Percentiles rank a stretch among this genome's conserved stretches.
phyloP scores from a whole-genome alignment of 2,888 invertebrate genomes.

The Lasioglossum calceatum region DNA sequence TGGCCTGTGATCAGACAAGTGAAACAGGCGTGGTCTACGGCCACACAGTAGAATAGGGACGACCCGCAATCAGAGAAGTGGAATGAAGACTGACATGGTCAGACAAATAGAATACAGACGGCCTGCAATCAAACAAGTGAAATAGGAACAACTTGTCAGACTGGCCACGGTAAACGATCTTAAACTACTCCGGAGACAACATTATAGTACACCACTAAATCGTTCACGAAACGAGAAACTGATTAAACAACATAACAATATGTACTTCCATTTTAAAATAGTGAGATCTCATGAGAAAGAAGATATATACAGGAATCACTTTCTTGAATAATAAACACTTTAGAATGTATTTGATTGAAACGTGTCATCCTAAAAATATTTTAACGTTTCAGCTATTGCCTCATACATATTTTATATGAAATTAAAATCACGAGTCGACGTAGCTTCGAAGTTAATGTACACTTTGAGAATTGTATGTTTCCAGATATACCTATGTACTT shows the following conservation, averaged over 20 bases:
- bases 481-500: background rate
- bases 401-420: background rate
- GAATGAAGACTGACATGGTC: background rate
- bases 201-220: background rate
- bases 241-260: background rate
- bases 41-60: background rate
- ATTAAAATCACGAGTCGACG: background rate
- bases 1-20: constrained; percentile 6
- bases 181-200: background rate
- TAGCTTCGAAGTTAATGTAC: background rate
- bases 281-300: background rate
- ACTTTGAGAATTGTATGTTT: background rate
- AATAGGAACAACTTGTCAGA: background rate
- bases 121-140: background rate
- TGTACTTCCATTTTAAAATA: background rate
- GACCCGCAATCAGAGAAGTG: constrained; percentile 4
- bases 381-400: background rate
- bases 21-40: constrained; percentile 4
- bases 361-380: background rate
- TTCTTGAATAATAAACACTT: background rate
- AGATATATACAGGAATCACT: background rate
- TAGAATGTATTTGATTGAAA: background rate
- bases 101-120: background rate
- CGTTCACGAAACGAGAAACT: background rate
- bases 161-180: background rate